phyloP scores from a whole-genome alignment of 2,888 invertebrate genomes.

The Raillietiella orientalis region DNA sequence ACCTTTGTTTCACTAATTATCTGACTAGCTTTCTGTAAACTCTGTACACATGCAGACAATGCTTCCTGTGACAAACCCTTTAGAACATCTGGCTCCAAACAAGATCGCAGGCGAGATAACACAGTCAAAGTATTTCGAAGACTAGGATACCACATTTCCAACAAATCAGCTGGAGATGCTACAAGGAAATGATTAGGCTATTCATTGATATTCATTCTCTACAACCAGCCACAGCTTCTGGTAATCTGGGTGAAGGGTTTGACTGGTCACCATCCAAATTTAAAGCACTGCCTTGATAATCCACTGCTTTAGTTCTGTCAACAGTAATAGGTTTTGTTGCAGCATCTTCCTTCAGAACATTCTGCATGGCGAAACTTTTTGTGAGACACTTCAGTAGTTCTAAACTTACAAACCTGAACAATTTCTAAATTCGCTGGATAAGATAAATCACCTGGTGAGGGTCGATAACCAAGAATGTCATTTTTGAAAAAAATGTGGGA shows the following conservation, averaged over 20 bases:
- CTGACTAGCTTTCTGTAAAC: constrained; percentile 43
- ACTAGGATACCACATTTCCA: constrained; percentile 99
- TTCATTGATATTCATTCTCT: too few relatives aligned
- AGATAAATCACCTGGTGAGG: constrained; percentile 79
- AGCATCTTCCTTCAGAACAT: too few relatives aligned
- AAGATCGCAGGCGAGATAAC: constrained; percentile 62
- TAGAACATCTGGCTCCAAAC: constrained; percentile 76
- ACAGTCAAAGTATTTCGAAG: constrained; percentile 79
- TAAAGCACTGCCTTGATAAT: too few relatives aligned
- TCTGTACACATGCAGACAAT: constrained; percentile 60
- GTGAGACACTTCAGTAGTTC: too few relatives aligned
- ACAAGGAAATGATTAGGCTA: constrained; percentile 9
- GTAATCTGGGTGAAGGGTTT: too few relatives aligned
- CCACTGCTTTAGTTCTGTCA: too few relatives aligned
- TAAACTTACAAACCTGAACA: constrained; percentile 61
- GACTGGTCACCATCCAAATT: too few relatives aligned
- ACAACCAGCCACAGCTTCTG: too few relatives aligned
- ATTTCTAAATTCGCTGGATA: constrained; percentile 91
- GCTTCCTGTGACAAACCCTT: constrained; percentile 92
- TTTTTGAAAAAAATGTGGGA: constrained; percentile 72
- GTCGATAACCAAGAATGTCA: constrained; percentile 42
- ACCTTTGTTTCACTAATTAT: constrained; percentile 41
- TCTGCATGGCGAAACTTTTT: too few relatives aligned
- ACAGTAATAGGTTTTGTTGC: too few relatives aligned
- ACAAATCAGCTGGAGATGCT: constrained; percentile 72